Evolutionary conservation across 2,113 vertebrate genomes (phyloP).

Genomic region (Hemiscyllium ocellatum): DNA sequence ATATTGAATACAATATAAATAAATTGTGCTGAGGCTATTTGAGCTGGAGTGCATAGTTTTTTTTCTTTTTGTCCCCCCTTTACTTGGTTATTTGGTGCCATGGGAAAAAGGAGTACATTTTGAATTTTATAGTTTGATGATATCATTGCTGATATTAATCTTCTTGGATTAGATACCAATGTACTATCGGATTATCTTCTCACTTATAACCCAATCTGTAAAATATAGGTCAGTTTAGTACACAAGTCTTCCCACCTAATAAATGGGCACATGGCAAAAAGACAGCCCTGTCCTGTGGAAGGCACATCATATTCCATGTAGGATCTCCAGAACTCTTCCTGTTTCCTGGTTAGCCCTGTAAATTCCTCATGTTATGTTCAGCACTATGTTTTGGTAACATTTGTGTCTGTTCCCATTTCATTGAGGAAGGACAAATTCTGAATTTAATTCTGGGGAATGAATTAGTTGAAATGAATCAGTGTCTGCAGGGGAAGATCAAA

Average conservation of each 20-base stretch:
- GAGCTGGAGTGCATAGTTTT: neutral
- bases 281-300: neutral
- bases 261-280: neutral
- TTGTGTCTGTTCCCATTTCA: neutral
- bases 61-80: neutral
- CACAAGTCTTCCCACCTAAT: neutral
- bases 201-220: neutral
- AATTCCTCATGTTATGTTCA: neutral
- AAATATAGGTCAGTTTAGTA: neutral
- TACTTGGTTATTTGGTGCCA: neutral
- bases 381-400: neutral
- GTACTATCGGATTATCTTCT: neutral
- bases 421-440: neutral
- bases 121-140: neutral
- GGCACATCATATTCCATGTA: neutral
- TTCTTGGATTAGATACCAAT: neutral
- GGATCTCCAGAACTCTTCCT: neutral
- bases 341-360: neutral
- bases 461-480: neutral
- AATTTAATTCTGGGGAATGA: neutral
- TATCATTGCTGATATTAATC: neutral
- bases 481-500: neutral
- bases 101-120: neutral
- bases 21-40: neutral
- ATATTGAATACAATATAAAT: neutral